These are phyloP conservation scores for Julus scanicus DNA, from an alignment of 2,888 invertebrate genomes.

Conservation along the genomic window DNA sequence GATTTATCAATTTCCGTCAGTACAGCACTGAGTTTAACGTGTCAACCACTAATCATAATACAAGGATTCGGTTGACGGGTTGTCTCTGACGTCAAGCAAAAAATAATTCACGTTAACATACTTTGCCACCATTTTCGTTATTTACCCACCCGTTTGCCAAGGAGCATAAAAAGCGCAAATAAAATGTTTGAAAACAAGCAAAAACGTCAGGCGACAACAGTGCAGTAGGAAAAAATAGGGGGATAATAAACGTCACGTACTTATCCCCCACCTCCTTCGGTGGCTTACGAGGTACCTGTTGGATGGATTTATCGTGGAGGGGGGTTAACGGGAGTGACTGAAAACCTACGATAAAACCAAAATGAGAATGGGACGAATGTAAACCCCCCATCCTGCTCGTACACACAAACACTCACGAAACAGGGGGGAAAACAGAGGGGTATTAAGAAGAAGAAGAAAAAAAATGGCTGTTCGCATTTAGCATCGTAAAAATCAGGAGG, in stretches of 20 bases:
- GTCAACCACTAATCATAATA: too few relatives aligned
- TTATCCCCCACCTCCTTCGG: not conserved
- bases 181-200: not conserved
- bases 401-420: not conserved
- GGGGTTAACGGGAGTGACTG: not conserved
- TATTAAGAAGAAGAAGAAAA: not conserved
- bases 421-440: not conserved
- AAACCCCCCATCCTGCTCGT: not conserved
- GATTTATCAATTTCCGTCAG: too few relatives aligned
- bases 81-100: too few relatives aligned
- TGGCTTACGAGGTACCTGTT: not conserved
- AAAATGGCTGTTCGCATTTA: constrained; percentile 34
- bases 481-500: constrained; percentile 42
- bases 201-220: not conserved
- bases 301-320: not conserved
- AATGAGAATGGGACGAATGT: not conserved
- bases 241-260: not conserved
- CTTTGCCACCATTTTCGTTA: too few relatives aligned
- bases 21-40: too few relatives aligned
- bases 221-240: not conserved
- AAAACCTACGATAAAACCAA: constrained; percentile 17
- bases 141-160: not conserved
- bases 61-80: too few relatives aligned
- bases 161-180: not conserved
- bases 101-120: too few relatives aligned